Base-by-base conservation (phyloP, 2,113 vertebrate genomes). In the Carassius gibelio region DNA sequence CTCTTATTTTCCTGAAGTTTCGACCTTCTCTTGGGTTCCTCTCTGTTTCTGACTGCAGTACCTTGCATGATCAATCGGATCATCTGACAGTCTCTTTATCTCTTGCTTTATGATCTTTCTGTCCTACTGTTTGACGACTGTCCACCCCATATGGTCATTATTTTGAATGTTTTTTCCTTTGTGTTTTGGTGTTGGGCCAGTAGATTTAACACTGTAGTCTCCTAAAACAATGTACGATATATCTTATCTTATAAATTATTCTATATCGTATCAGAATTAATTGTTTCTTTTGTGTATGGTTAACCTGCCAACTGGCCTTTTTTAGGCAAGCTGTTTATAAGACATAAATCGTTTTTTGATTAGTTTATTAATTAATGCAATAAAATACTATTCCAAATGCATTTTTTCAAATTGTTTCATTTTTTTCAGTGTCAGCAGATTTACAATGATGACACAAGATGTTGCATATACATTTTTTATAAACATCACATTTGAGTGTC, bases 1-100 rank as follows among this genome's bases (percentile, higher is more conserved):
- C 21, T 57, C 3, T 71, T 77, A 48, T 83, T 57, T 72, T 74
- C 34, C 23, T 14, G 66, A 83, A 66, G 74, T 85, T 78, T 71
- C 19, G 10, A 64, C 83, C 83, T 82, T 88, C 36, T 21, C 13
- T 82, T 30, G 19, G n/a, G 26, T 71, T 78, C 2, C 34, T 19
- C 42, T 38, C 42, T 55, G 34, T 81, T 62, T 77, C 34, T 57
- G 62, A 80, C 66, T 19, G 15, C 17, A n/a, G 38, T 23, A 50
- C 48, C 79, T 5, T 52, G 21, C 68, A 23, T 50, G 61, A 82
- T 82, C 82, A 81, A 34, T 79, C 34, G 4, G 4, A 52, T 76
- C 74, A 50, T 76, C 74, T 30, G 23, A 76, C 76, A 36, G 55
- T 75, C 61, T 55, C 34, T 62, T 59, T 14, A 30, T 57, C 50